Evolutionary conservation across 2,888 invertebrate species (phyloP).

Genomic region (Eupithecia abbreviata): DNA sequence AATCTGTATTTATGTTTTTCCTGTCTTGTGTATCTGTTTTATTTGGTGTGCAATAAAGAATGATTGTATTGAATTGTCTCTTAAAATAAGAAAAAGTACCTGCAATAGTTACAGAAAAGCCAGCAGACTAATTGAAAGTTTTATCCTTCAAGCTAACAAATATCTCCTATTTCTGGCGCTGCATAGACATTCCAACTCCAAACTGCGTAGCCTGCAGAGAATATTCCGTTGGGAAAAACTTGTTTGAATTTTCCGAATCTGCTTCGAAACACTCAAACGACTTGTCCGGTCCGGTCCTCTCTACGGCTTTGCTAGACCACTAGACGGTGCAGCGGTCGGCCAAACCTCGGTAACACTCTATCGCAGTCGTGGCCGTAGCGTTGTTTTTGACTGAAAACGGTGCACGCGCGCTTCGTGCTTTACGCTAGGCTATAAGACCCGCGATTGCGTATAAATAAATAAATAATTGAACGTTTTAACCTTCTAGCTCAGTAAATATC

Average conservation of each 20-base stretch:
- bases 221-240: not conserved
- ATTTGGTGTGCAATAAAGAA: no score
- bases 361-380: conserved; percentile 74
- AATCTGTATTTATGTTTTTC: no score
- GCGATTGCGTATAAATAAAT: not conserved
- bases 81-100: not conserved
- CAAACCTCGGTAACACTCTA: conserved; percentile 72
- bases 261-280: conserved; percentile 3
- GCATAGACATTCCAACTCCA: not conserved
- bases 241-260: not conserved
- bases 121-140: not conserved
- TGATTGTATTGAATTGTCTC: not conserved
- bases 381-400: conserved; percentile 82
- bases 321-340: conserved; percentile 58
- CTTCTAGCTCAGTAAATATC: not conserved
- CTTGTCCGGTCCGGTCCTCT: conserved; percentile 42
- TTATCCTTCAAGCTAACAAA: not conserved
- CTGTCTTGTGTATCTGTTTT: no score
- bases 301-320: conserved; percentile 56
- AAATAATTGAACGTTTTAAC: not conserved
- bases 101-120: not conserved
- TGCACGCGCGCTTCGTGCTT: conserved; percentile 77
- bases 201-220: not conserved
- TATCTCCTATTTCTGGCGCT: not conserved
- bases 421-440: conserved; percentile 54